Conservation (phyloP, 2,113 vertebrate species). For the Uropsilus gracilis region DNA sequence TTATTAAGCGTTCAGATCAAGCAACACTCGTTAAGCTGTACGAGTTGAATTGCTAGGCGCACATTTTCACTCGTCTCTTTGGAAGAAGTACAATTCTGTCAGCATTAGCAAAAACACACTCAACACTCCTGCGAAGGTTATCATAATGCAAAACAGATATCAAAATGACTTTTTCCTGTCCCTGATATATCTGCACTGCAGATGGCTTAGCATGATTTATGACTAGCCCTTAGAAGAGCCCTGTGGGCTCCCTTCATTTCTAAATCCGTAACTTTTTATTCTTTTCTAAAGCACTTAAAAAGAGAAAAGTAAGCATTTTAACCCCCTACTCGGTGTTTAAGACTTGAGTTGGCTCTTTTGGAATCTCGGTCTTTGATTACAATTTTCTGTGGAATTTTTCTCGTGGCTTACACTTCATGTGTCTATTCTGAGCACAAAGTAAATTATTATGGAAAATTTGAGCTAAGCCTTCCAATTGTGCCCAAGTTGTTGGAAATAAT, state of each 20-base stretch:
- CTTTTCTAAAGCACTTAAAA: slow-evolving; percentile 51
- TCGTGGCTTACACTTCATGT: slow-evolving; percentile 23
- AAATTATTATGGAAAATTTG: slow-evolving; percentile 38
- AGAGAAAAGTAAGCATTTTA: slow-evolving; percentile 58
- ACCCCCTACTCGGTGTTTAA: slow-evolving; percentile 1
- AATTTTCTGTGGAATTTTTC: slow-evolving; percentile 49
- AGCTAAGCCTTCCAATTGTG: slow-evolving; percentile 3
- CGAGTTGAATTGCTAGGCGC: background rate
- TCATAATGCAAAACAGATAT: slow-evolving; percentile 67
- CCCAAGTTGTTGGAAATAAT: background rate
- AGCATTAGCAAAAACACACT: slow-evolving; percentile 67
- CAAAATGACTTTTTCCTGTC: slow-evolving; percentile 52
- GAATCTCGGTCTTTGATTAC: slow-evolving; percentile 13
- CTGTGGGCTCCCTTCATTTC: slow-evolving; percentile 41
- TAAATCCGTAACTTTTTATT: slow-evolving; percentile 46
- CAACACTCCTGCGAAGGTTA: slow-evolving; percentile 49
- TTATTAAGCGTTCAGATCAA: background rate
- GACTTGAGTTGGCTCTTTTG: background rate
- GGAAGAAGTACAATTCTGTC: slow-evolving; percentile 57
- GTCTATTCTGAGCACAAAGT: slow-evolving; percentile 49
- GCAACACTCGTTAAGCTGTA: too few species aligned
- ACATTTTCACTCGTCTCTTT: slow-evolving; percentile 14
- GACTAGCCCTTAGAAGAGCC: slow-evolving; percentile 46
- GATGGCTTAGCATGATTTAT: slow-evolving; percentile 66
- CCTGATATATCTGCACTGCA: slow-evolving; percentile 38